phyloP scores from a whole-genome alignment of 2,888 invertebrate genomes.

The Scaptomyza parva region DNA sequence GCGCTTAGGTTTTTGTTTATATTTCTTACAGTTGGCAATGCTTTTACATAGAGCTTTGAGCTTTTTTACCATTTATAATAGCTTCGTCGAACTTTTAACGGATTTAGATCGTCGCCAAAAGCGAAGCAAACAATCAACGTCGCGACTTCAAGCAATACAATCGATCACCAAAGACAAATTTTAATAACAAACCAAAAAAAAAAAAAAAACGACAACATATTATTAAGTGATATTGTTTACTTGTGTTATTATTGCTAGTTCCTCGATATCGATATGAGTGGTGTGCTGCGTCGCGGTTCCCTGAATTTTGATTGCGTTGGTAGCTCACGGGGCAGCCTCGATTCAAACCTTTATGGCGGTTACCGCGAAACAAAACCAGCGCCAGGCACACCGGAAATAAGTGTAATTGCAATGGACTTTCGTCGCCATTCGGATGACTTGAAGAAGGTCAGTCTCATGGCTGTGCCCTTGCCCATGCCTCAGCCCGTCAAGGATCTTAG shows the following conservation, averaged over 20 bases:
- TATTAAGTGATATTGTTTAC: constrained; percentile 24
- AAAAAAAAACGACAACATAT: constrained; percentile 9
- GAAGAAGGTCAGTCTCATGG: constrained; percentile 67
- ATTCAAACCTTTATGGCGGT: constrained; percentile 77
- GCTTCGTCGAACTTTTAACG: constrained; percentile 69
- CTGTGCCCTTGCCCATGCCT: neutral
- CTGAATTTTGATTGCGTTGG: constrained; percentile 78
- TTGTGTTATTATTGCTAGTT: constrained; percentile 2
- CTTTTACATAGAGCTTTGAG: constrained; percentile 51
- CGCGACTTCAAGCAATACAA: constrained; percentile 53
- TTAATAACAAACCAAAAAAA: constrained; percentile 1
- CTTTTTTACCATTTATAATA: constrained; percentile 71
- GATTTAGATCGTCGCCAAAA: constrained; percentile 76
- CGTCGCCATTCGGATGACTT: constrained; percentile 82
- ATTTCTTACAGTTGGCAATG: constrained; percentile 54
- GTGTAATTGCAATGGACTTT: constrained; percentile 82
- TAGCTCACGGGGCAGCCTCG: constrained; percentile 73
- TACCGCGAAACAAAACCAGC: constrained; percentile 75
- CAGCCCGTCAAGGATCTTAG: constrained; percentile 62
- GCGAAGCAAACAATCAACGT: constrained; percentile 55
- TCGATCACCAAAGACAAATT: constrained; percentile 44
- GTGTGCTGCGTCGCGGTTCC: constrained; percentile 82
- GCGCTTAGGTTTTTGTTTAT: constrained; percentile 13
- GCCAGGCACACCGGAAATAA: constrained; percentile 82
- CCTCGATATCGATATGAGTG: constrained; percentile 74